phyloP scores from a whole-genome alignment of 2,113 vertebrate genomes.

The Chlorodrepanis virens region DNA sequence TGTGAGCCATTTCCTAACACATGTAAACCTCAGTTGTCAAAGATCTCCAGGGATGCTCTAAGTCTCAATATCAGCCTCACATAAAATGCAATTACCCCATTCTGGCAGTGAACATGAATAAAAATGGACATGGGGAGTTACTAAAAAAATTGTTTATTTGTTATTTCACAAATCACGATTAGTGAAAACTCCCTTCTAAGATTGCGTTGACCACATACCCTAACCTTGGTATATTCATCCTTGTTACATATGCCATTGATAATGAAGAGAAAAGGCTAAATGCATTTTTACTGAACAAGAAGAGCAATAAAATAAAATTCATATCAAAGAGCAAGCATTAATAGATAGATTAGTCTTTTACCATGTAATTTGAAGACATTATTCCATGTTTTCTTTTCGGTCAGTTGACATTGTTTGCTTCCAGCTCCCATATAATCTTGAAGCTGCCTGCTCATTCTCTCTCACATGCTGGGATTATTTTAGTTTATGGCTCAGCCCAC shows the following conservation, averaged over 20 bases:
- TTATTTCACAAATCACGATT: neutral
- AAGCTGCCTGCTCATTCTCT: neutral
- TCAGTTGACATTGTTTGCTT: neutral
- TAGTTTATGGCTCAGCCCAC: slow-evolving; percentile 37
- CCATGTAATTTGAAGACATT: neutral
- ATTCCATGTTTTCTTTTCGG: neutral
- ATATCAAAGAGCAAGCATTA: neutral
- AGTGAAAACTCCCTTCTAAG: neutral
- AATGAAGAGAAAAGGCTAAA: neutral
- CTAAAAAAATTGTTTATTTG: neutral
- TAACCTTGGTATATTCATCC: neutral
- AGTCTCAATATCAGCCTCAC: neutral
- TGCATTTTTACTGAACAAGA: neutral
- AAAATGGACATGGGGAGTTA: neutral
- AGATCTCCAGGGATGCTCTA: neutral
- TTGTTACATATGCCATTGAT: neutral
- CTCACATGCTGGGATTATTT: slow-evolving; percentile 28
- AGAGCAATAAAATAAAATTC: neutral
- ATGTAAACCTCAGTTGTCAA: neutral
- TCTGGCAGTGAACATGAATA: neutral
- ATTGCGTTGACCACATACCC: neutral
- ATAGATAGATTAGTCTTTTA: neutral
- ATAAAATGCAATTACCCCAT: neutral
- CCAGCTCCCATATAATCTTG: neutral
- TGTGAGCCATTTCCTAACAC: neutral